Evolutionary conservation across 2,797 vertebrate genomes (phyloP).

Genomic region (Masticophis lateralis): DNA sequence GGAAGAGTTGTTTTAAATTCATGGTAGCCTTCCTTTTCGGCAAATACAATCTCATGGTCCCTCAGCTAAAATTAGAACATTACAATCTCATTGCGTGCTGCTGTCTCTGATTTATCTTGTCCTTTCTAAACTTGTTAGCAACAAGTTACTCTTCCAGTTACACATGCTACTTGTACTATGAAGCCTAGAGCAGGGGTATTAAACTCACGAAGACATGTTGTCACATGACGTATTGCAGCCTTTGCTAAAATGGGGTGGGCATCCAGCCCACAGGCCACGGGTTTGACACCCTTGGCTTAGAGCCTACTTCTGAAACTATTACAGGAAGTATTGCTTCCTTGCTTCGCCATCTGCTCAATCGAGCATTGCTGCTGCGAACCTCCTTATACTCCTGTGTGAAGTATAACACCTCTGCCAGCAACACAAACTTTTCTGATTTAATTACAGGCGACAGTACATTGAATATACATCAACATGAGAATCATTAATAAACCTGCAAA

Average conservation of each 20-base stretch:
- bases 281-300: not conserved
- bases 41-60: not conserved
- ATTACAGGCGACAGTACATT: not conserved
- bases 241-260: no score
- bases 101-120: not conserved
- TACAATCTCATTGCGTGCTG: not conserved
- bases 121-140: not conserved
- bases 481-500: not conserved
- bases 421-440: not conserved
- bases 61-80: not conserved
- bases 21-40: not conserved
- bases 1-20: not conserved
- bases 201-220: fast-evolving
- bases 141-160: not conserved
- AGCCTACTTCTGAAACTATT: not conserved
- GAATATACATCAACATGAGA: not conserved
- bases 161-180: not conserved
- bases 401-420: not conserved
- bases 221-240: no score
- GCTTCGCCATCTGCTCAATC: not conserved
- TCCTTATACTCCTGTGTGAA: not conserved
- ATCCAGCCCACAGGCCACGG: no score
- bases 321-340: not conserved
- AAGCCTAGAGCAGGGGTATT: not conserved
- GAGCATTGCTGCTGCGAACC: not conserved